Base-by-base conservation (phyloP, 2,888 invertebrate species). In the Ophraella communa region DNA sequence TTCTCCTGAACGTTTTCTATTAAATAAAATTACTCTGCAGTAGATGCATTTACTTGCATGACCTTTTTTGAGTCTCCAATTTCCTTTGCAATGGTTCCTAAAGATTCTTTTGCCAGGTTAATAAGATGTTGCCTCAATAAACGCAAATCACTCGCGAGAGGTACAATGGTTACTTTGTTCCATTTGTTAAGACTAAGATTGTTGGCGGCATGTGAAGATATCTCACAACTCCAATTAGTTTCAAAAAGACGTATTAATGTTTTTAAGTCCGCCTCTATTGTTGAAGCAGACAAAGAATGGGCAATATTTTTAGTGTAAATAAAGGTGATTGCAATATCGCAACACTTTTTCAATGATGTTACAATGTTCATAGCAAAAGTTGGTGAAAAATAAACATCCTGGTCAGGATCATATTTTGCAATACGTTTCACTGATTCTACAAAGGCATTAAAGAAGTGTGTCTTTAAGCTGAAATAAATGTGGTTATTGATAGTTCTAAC, bases 151-250 rank as follows among this genome's bases (percentile, higher is more conserved):
- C 23, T 62, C 3, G 62, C 62, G 18, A 62, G 54, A 7, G 62
- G 62, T 10, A 62, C 33, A 33, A 62, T 55, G 7, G 55, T 55
- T n/a, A 62, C 23, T 56, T 62, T 62, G 59, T 65, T 65, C 53
- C 56, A 67, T 39, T 65, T 71, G 17, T 71, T 66, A 1, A 66
- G 30, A 20, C 63, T 64, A 17, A 69, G 27, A 45, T 65, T 52
- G 39, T 45, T 57, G 2, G 62, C 53, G 4, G 59, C 64, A 49
- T 62, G 47, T 8, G 35, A 47, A 8, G 66, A 67, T 39, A 71
- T 53, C 11, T 71, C 70, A 67, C 42, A 70, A 23, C 49, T 60
- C 71, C 70, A 70, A 35, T 67, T 62, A 11, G 55, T 17, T 35
- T 65, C 57, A 10, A 71, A 42, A 47, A 70, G 51, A 11, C 54